Evolutionary conservation across 1,140 invertebrate genomes (phyloP).

Genomic region (Nomia melanderi): DNA sequence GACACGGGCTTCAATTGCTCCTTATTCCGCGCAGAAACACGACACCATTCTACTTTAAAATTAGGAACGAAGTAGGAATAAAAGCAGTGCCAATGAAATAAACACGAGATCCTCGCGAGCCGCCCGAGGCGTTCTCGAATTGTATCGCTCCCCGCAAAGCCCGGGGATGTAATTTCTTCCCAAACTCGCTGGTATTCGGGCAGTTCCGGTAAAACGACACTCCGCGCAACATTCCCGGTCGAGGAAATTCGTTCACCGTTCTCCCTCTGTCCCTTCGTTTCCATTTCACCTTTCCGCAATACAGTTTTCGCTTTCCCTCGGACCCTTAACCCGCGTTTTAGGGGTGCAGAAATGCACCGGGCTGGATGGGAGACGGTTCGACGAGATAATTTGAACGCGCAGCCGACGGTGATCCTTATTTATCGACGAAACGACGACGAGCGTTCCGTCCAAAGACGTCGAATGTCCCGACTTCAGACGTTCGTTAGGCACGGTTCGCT

Average conservation of each 20-base stretch:
- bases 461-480: neutral
- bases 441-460: neutral
- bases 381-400: constrained; percentile 17
- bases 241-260: constrained; percentile 7
- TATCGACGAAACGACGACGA: neutral
- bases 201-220: constrained; percentile 39
- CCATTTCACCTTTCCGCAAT: neutral
- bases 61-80: constrained; percentile 18
- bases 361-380: neutral
- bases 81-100: constrained; percentile 25
- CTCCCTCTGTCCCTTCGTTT: neutral
- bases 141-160: constrained; percentile 5
- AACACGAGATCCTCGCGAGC: constrained; percentile 25
- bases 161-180: constrained; percentile 43
- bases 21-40: too few species aligned
- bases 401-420: constrained; percentile 2
- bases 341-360: neutral
- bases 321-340: constrained; percentile 20
- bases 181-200: constrained; percentile 22
- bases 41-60: constrained; percentile 10
- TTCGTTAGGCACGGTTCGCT: neutral
- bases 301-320: neutral
- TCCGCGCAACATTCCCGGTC: constrained; percentile 21
- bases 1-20: neutral
- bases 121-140: constrained; percentile 29